Evolutionary conservation across 2,113 vertebrate species (phyloP).

Genomic region (Phylloscopus trochiloides): DNA sequence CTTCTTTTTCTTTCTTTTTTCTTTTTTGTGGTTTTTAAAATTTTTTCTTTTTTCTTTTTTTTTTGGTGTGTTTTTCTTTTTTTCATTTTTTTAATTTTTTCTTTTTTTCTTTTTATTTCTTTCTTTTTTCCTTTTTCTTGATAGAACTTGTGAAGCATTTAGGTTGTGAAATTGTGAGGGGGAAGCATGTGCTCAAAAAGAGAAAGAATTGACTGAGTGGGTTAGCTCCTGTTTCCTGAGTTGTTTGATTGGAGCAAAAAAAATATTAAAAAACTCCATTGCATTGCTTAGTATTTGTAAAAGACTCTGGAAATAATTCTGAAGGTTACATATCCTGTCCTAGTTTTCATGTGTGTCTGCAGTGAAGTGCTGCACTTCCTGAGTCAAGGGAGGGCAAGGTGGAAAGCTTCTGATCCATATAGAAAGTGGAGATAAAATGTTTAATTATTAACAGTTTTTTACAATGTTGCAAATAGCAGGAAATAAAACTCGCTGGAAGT

Average conservation of each 20-base stretch:
- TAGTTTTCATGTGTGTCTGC: neutral
- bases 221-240: neutral
- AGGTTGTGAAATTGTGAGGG: neutral
- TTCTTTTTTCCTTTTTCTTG: neutral
- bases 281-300: neutral
- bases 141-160: neutral
- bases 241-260: neutral
- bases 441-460: slow-evolving; percentile 26
- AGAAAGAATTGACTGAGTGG: neutral
- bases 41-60: neutral
- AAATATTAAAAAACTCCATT: neutral
- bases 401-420: neutral
- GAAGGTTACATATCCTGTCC: neutral
- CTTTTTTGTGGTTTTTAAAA: neutral
- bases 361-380: neutral
- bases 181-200: neutral
- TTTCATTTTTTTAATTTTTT: too few relatives aligned
- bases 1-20: too few relatives aligned
- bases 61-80: neutral
- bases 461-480: neutral
- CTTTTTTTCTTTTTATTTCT: too few relatives aligned
- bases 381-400: neutral
- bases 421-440: neutral
- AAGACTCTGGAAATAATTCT: neutral
- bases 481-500: neutral